Evolutionary conservation across 2,888 invertebrate genomes (phyloP).

Genomic region (Piscicola geometra): DNA sequence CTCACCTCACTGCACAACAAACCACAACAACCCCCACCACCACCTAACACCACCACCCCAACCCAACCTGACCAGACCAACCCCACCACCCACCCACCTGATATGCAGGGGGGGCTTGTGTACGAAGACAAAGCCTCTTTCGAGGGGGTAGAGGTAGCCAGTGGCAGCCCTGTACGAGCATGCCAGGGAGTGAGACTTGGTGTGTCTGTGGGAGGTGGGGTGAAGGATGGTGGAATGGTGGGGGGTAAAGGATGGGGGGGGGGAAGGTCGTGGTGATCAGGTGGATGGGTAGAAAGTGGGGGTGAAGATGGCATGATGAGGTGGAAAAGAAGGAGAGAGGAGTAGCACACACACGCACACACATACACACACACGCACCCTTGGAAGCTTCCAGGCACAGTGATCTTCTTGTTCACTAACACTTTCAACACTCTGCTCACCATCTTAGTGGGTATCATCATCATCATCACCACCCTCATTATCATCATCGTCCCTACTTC

Average conservation of each 20-base stretch:
- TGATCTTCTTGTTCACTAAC: constrained; percentile 86
- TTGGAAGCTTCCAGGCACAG: constrained; percentile 84
- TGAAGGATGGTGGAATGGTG: no score
- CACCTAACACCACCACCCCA: no score
- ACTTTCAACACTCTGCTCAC: constrained; percentile 93
- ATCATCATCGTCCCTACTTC: neutral
- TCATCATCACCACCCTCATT: no score
- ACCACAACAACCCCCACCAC: no score
- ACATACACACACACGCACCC: no score
- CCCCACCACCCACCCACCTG: neutral
- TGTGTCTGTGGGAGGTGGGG: constrained; percentile 63
- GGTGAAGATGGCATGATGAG: no score
- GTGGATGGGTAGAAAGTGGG: no score
- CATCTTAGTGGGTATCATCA: no score
- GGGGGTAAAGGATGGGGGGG: no score
- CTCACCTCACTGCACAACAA: no score
- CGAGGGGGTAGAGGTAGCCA: constrained; percentile 91
- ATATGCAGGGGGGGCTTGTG: constrained; percentile 92
- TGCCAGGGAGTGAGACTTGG: constrained; percentile 80
- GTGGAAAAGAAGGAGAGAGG: neutral
- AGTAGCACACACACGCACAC: no score
- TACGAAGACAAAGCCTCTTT: constrained; percentile 94
- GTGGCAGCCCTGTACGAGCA: constrained; percentile 97
- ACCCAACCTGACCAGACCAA: neutral
- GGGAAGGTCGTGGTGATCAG: no score